Evolutionary conservation across 2,113 vertebrate species (phyloP), one percentile per base, ranked within the genome.

Genomic region (Otolemur garnettii): DNA sequence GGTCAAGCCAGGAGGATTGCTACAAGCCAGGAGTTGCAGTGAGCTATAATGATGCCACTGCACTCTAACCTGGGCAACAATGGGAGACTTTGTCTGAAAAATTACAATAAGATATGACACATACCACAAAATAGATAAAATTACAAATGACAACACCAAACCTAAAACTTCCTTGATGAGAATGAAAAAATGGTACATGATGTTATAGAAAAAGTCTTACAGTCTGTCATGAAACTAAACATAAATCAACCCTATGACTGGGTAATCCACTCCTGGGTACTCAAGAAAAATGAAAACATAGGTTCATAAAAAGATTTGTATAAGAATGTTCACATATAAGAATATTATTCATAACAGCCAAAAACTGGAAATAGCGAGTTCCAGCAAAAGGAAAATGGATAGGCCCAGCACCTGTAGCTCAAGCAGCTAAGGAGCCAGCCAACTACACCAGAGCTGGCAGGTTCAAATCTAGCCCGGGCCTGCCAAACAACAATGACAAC

Each of bases 201-300:
- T 42, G 71, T 60, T 62, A 14, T 57, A 38, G 26, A 88, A 93
- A 81, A 93, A 72, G 42, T 64, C 35, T 69, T 33, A 8, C 26
- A 66, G 69, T 42, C 33, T 45, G 45, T 92, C 66, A 64, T 19
- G 83, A 91, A 91, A 92, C 35, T 53, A 77, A 91, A 78, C 26
- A 72, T 35, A 91, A 82, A 82, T 22, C 38, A 75, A 75, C 14
- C 26, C 28, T 82, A 72, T 35, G 7, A 94, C 38, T 9, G 62
- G 66, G 57, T 57, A 82, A 75, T 89, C 57, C 59, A 89, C 5
- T 83, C 21, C 50, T 38, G 68, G 5, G 66, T 26, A 74, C 55
- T 45, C 64, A 80, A 55, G n/a, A 88, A 78, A 93, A 64, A 69
- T 78, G 50, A 93, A 78, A 78, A 78, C 13, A 4, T 86, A 78